phyloP scores from a whole-genome alignment of 2,797 vertebrate genomes.

The Cottoperca gobio region DNA sequence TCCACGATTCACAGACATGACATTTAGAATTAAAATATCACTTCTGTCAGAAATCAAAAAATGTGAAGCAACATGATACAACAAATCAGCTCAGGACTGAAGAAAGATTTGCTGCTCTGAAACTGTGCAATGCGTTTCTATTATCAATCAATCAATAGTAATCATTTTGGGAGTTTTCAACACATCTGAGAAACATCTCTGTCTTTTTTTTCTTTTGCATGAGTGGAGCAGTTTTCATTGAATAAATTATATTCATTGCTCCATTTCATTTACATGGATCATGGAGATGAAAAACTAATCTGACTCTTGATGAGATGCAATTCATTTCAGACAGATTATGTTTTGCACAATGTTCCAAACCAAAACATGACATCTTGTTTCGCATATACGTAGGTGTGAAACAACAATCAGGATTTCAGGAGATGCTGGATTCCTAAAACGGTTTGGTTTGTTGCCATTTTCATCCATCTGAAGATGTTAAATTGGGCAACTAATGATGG shows the following conservation, averaged over 20 bases:
- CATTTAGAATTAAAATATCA: constrained; percentile 15
- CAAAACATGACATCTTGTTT: constrained; percentile 31
- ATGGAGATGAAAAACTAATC: constrained; percentile 23
- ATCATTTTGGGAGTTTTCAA: constrained; percentile 3
- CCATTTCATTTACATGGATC: constrained; percentile 3
- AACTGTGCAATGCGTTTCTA: neutral
- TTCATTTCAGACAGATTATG: constrained; percentile 22
- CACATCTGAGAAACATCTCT: neutral
- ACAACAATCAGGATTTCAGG: constrained; percentile 6
- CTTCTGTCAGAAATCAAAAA: constrained; percentile 8
- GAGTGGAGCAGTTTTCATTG: neutral
- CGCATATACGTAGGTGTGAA: constrained; percentile 22
- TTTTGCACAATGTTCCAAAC: constrained; percentile 15
- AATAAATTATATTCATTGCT: constrained; percentile 8
- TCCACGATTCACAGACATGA: constrained; percentile 3
- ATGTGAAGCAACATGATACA: neutral
- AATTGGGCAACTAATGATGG: neutral
- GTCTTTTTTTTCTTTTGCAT: neutral
- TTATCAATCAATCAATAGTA: neutral
- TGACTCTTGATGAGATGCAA: constrained; percentile 27
- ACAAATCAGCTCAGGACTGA: constrained; percentile 2
- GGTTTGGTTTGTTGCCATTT: neutral
- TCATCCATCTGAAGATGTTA: neutral
- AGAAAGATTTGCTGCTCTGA: neutral
- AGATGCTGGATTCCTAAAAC: constrained; percentile 7